phyloP scores from a whole-genome alignment of 2,888 invertebrate species.

The Pseudococcus longispinus region DNA sequence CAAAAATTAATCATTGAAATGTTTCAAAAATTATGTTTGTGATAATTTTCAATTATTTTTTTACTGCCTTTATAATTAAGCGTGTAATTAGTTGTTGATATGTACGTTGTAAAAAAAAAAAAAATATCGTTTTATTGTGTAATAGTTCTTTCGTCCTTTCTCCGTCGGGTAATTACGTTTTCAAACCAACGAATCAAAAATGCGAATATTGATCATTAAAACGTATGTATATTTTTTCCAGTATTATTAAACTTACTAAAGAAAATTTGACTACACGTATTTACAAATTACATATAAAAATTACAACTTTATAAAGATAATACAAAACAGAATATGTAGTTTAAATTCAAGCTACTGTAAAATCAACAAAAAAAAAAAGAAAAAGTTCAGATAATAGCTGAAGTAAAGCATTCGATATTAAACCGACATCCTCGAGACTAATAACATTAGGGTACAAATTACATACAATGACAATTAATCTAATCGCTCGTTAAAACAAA shows the following conservation, averaged over 20 bases:
- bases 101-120: not conserved
- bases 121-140: not conserved
- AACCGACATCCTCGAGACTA: not conserved
- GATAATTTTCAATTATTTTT: not conserved
- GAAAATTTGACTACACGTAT: slow-evolving; percentile 21
- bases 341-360: not conserved
- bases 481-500: not conserved
- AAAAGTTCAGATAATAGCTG: not conserved
- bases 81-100: not conserved
- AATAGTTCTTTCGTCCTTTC: not conserved
- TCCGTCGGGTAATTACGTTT: not conserved
- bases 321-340: not conserved
- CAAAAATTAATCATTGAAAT: not conserved
- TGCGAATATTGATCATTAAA: not conserved
- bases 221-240: not conserved
- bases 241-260: not conserved
- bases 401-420: not conserved
- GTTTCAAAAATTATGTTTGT: not conserved
- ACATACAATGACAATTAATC: not conserved
- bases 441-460: not conserved
- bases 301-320: slow-evolving; percentile 25
- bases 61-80: not conserved
- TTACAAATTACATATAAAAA: slow-evolving; percentile 40
- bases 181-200: not conserved
- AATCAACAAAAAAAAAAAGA: not conserved